Base-by-base conservation (phyloP, 2,113 vertebrate species). In the Heterocephalus glaber region DNA sequence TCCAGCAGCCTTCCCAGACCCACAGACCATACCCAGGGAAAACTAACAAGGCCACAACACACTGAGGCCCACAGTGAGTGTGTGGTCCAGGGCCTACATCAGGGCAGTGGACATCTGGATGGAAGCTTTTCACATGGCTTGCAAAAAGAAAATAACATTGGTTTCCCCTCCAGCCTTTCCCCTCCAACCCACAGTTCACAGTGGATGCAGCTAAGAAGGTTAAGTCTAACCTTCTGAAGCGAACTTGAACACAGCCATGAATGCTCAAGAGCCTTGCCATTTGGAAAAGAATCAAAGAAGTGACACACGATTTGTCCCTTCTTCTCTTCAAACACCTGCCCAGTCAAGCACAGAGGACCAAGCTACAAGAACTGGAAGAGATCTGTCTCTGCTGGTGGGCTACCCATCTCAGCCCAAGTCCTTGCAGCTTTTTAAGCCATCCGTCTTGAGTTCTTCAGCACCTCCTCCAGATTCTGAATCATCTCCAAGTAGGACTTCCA, bases 11-110 rank as follows among this genome's bases (percentile, higher is more conserved):
- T 98, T 98, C 98, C 98, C 98, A 98, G 95, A 98, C 99, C 98
- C 99, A 99, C 97, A 99, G 99, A 99, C 98, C 98, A 98, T 98
- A 97, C 89, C 98, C 98, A 98, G 99, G 99, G 98, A 99, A 99
- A 98, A 99, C 96, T 99, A 99, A 98, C 97, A 99, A 99, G 98
- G 98, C 98, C 96, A 95, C 98, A 97, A 98, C 99, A 35, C 98
- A 99, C 92, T 97, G 99, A 98, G 99, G 99, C 96, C 99, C 99
- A 1, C 99, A 99, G 98, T 99, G 99, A 99, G 96, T 86, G 94
- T 76, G 19, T 93, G 83, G 87, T 86, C 88, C 85, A 56, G 68
- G 97, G 90, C 80, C 76, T 86, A 81, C 97, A 74, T 96, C 96
- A 97, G 76, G 95, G 38, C 26, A 76, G 86, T 70, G 87, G 92